Percentiles rank a stretch among this genome's conserved stretches.
Conservation (phyloP, 1,140 invertebrate species). For the Pentalonia nigronervosa region DNA sequence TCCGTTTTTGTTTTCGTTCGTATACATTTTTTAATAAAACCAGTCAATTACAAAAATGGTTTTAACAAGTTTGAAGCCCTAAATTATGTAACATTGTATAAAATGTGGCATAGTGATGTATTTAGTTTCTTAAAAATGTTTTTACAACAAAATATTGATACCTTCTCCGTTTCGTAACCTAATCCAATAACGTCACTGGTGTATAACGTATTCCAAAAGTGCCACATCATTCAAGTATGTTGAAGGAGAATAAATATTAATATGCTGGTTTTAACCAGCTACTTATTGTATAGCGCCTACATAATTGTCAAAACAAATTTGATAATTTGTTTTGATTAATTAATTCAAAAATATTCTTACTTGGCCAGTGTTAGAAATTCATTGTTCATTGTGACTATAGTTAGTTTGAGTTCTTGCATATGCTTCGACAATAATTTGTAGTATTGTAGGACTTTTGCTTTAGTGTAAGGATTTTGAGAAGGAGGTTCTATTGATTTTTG, state of each 20-base stretch:
- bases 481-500: not conserved
- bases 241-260: not conserved
- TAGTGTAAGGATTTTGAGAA: not conserved
- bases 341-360: not conserved
- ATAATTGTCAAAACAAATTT: no score
- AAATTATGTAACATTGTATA: no score
- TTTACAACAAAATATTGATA: not conserved
- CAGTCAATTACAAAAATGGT: no score
- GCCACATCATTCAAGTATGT: not conserved
- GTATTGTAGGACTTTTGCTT: conserved; percentile 2
- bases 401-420: not conserved
- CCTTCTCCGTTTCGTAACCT: no score
- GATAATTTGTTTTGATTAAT: no score
- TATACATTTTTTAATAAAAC: no score
- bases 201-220: not conserved
- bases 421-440: not conserved
- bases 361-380: not conserved
- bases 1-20: no score
- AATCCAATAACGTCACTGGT: no score
- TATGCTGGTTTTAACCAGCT: not conserved
- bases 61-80: no score
- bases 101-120: not conserved
- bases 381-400: not conserved
- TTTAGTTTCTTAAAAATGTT: not conserved
- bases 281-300: not conserved